Evolutionary conservation across 2,888 invertebrate genomes (phyloP).

Genomic region (Plagodis dolabraria): DNA sequence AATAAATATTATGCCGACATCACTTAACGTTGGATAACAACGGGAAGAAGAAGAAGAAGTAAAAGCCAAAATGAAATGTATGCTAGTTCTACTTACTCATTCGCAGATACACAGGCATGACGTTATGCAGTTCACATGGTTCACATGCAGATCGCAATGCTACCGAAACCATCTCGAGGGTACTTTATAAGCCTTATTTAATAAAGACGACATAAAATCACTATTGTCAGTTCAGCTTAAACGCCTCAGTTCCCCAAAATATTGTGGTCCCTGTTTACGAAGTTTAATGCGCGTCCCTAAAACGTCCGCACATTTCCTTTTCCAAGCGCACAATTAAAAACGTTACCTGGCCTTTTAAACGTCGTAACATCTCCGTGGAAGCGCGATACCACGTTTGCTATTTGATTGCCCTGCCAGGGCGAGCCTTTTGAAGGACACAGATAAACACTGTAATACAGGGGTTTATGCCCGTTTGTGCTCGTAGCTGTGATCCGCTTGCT

Average conservation of each 20-base stretch:
- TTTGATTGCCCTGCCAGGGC: constrained; percentile 27
- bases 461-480: constrained; percentile 29
- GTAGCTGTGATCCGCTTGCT: constrained; percentile 14
- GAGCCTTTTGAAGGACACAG: constrained; percentile 29
- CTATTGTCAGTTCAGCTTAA: too few relatives aligned
- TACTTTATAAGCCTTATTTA: too few relatives aligned
- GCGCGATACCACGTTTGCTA: constrained; percentile 20
- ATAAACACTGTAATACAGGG: constrained; percentile 32
- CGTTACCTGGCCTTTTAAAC: constrained; percentile 29
- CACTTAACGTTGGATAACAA: too few relatives aligned
- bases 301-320: constrained; percentile 14
- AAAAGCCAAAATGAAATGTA: too few relatives aligned
- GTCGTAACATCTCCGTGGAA: constrained; percentile 13
- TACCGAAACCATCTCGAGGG: too few relatives aligned
- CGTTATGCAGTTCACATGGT: too few relatives aligned
- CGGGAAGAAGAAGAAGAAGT: too few relatives aligned
- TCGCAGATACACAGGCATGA: too few relatives aligned
- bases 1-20: too few relatives aligned
- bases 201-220: too few relatives aligned
- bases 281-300: background rate
- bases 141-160: too few relatives aligned
- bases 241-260: background rate
- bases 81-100: too few relatives aligned
- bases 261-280: background rate
- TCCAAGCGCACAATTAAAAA: constrained; percentile 29